Conservation (phyloP, 2,888 invertebrate genomes). For the Tyria jacobaeae region DNA sequence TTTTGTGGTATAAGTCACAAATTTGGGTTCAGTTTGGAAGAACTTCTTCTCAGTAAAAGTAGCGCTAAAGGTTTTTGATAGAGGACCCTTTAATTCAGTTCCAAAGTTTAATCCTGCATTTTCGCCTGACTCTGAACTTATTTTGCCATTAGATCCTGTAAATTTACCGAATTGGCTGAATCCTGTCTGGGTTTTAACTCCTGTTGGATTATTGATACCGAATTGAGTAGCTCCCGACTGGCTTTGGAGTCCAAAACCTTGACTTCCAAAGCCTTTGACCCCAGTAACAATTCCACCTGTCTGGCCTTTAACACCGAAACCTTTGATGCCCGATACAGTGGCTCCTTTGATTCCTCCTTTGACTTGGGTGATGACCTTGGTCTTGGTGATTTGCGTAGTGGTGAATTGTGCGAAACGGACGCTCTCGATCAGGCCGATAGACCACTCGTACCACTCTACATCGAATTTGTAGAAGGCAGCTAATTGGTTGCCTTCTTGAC, state of each 20-base stretch:
- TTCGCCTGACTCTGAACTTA: slow-evolving; percentile 47
- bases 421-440: slow-evolving; percentile 77
- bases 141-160: slow-evolving; percentile 40
- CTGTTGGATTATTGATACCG: slow-evolving; percentile 17
- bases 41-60: slow-evolving; percentile 74
- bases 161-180: slow-evolving; percentile 52
- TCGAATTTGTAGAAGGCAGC: slow-evolving; percentile 88
- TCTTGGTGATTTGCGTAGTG: slow-evolving; percentile 59
- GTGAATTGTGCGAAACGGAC: slow-evolving; percentile 69
- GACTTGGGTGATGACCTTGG: slow-evolving; percentile 55
- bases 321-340: slow-evolving; percentile 23
- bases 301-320: neutral
- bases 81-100: slow-evolving; percentile 64
- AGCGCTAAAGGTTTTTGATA: slow-evolving; percentile 71
- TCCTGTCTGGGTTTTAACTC: slow-evolving; percentile 46
- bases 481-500: slow-evolving; percentile 84
- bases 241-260: slow-evolving; percentile 15
- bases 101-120: slow-evolving; percentile 53
- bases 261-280: slow-evolving; percentile 10
- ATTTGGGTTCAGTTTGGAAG: slow-evolving; percentile 71
- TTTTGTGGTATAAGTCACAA: slow-evolving; percentile 64
- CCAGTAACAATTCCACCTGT: neutral
- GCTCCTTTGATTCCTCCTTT: slow-evolving; percentile 47
- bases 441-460: slow-evolving; percentile 86
- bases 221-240: slow-evolving; percentile 15